Base-by-base conservation (phyloP, 2,113 vertebrate species). In the Engystomops pustulosus region DNA sequence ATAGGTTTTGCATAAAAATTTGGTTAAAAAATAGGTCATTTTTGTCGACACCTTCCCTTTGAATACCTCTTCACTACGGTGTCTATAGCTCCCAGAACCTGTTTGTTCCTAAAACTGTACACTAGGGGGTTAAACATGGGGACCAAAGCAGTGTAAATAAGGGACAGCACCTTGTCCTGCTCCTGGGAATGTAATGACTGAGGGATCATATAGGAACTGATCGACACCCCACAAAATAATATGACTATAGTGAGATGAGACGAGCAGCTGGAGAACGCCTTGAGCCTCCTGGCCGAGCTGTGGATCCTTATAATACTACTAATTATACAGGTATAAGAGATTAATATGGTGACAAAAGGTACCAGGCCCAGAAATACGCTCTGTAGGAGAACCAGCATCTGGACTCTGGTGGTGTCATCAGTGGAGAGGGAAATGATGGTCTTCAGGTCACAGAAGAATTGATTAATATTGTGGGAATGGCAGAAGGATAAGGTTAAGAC, bases 21-120 rank as follows among this genome's bases (percentile, higher is more conserved):
- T n/a, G n/a, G n/a, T n/a, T n/a, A n/a, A n/a, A n/a, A n/a, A n/a
- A n/a, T n/a, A n/a, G n/a, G n/a, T n/a, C n/a, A n/a, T n/a, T n/a
- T n/a, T n/a, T n/a, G n/a, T n/a, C n/a, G n/a, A n/a, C n/a, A n/a
- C n/a, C n/a, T n/a, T n/a, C n/a, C n/a, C n/a, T n/a, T n/a, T n/a
- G n/a, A n/a, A n/a, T n/a, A 45, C 7, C 44, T 55, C n/a, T 55
- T 14, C 6, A 2, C 12, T 7, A 55, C 0, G 3, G 2, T 7
- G 82, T 47, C 86, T 55, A 89, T 86, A 45, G 87, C 87, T 5
- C 74, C 12, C n/a, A 81, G 87, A 85, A 90, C 89, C 17, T 89
- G 86, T 72, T 82, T 87, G 41, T 90, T 89, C 23, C 88, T 88
- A 85, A 90, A 83, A 49, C 88, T 89, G 23, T 89, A 90, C 53